These are phyloP conservation scores for Zoanthus solanderi DNA, from an alignment of 92 coral and sea anemone species.

Conservation along the genomic window DNA sequence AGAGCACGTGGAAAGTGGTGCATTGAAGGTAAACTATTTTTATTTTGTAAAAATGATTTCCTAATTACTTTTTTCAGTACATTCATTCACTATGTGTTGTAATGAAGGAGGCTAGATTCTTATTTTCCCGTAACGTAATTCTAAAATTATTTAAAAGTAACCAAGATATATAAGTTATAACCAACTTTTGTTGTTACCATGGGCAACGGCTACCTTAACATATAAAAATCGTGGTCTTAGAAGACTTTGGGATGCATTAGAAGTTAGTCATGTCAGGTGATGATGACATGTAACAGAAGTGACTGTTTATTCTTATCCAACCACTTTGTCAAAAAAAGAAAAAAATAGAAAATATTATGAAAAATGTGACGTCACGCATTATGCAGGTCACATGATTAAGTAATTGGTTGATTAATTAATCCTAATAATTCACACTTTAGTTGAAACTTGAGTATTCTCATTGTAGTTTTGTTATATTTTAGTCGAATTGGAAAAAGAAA, in stretches of 20 bases:
- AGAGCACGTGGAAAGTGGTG: constrained; percentile 51
- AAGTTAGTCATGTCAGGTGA: constrained; percentile 48
- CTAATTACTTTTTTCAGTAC: constrained; percentile 38
- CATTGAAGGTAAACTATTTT: constrained; percentile 46
- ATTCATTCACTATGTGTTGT: constrained; percentile 38
- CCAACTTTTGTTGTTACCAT: neutral
- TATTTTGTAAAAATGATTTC: constrained; percentile 26
- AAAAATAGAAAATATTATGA: neutral
- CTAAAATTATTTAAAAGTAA: neutral
- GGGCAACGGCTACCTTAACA: constrained; percentile 21
- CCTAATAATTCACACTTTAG: constrained; percentile 9
- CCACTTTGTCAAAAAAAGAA: constrained; percentile 12
- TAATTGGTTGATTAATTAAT: constrained; percentile 6
- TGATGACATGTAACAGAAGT: constrained; percentile 51
- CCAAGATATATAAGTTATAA: neutral
- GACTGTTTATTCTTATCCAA: constrained; percentile 29
- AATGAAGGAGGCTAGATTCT: constrained; percentile 38
- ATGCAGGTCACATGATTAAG: constrained; percentile 31
- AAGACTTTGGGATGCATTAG: constrained; percentile 46
- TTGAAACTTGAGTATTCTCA: constrained; percentile 20
- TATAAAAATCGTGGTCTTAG: constrained; percentile 2
- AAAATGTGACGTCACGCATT: constrained; percentile 29
- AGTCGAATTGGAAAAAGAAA: constrained; percentile 48
- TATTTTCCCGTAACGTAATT: neutral
- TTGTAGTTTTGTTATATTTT: neutral